phyloP scores from a whole-genome alignment of 2,888 invertebrate genomes.

The Drosophila austrosaltans region DNA sequence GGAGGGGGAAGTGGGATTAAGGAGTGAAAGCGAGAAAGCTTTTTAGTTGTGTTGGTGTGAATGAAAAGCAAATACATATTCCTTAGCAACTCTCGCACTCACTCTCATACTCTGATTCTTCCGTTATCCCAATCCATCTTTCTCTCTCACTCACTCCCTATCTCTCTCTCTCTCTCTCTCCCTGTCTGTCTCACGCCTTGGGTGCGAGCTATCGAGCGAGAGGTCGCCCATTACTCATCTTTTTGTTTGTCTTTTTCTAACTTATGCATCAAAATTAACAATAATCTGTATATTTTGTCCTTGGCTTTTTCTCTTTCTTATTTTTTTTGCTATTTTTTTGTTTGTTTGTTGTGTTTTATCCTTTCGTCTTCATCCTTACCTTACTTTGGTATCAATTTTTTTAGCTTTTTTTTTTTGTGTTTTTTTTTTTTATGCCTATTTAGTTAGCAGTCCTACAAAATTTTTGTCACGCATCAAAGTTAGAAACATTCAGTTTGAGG shows the following conservation, averaged over 20 bases:
- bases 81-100: neutral
- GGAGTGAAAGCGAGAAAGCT: neutral
- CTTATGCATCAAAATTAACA: conserved; percentile 26
- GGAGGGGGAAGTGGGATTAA: neutral
- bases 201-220: conserved; percentile 25
- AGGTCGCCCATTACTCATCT: conserved; percentile 16
- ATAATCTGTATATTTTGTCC: neutral
- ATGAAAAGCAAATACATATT: conserved; percentile 12
- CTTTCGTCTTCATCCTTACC: neutral
- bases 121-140: conserved; percentile 4
- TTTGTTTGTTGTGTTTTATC: too few species aligned
- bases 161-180: conserved; percentile 17
- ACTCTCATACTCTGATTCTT: conserved; percentile 13
- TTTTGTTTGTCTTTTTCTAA: conserved; percentile 46
- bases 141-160: neutral
- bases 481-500: conserved; percentile 39
- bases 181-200: conserved; percentile 3
- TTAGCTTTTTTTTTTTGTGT: conserved; percentile 5
- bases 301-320: conserved; percentile 6
- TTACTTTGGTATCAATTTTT: conserved; percentile 39
- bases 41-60: neutral
- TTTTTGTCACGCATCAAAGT: conserved; percentile 36
- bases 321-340: conserved; percentile 14
- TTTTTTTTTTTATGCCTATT: conserved; percentile 38
- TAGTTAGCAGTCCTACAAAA: conserved; percentile 44